Base-by-base conservation (phyloP, 2,888 invertebrate species). In the Agrochola macilenta region DNA sequence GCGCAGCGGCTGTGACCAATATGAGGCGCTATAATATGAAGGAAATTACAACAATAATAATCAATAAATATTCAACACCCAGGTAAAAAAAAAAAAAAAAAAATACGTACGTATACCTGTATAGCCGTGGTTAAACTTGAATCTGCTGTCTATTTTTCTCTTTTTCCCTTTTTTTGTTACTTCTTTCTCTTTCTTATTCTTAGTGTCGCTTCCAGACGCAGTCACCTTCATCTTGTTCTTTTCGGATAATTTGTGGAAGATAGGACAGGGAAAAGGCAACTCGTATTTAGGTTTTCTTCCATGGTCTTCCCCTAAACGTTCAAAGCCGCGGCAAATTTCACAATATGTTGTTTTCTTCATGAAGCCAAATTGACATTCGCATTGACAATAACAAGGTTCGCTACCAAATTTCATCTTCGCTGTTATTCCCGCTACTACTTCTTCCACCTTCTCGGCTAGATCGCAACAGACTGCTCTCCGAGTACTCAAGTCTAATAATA, bases 51-150 rank as follows among this genome's bases (percentile, higher is more conserved):
- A 39, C 2, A 12, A 26, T 39, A n/a, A 43, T 30, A 63, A 74
- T 63, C 14, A 64, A 52, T 20, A 23, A 52, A 69, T 43, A 9
- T 17, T 35, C 9, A 35, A 12, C 4, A 14, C 0, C 8, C 0
- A 46, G 0, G n/a, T n/a, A n/a, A n/a, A 23, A 26, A 0, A 1
- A 17, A 74, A 60, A 61, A 39, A 46, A 69, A 30, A 30, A 63
- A 72, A 81, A 83, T 95, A 96, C 96, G 89, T 96, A 96, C 96
- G 95, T 93, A 95, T 96, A 95, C 96, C 96, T 95, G 94, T 92
- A 90, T 95, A 96, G 81, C 96, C 96, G 83, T 96, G 96, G 78
- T 96, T 95, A 85, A 95, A 96, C 91, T 95, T 94, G 87, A 96
- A 96, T 90, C 93, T 93, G 60, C 93, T 92, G 74, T 95, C 93